phyloP scores from a whole-genome alignment of 2,113 vertebrate species.

The Rana temporaria region DNA sequence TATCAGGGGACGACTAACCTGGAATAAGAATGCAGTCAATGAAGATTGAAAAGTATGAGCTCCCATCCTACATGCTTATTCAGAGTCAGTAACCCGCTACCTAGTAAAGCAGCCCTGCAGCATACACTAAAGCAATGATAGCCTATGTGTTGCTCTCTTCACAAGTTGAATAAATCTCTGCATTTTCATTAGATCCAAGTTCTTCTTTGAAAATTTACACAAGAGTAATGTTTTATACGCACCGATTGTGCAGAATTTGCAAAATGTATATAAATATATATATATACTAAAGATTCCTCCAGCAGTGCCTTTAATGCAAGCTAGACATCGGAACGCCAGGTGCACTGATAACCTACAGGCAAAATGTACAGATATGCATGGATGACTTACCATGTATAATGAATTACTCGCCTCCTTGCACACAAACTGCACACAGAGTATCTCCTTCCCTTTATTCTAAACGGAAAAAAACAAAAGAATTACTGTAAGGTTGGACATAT shows the following conservation, averaged over 20 bases:
- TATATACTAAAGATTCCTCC: slow-evolving; percentile 43
- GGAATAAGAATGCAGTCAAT: too few species aligned
- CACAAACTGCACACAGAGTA: slow-evolving; percentile 44
- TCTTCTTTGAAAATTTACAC: too few species aligned
- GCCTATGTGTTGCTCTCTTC: too few species aligned
- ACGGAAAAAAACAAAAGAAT: slow-evolving; percentile 10
- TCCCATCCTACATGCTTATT: too few species aligned
- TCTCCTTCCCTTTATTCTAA: slow-evolving; percentile 36
- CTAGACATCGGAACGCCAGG: slow-evolving; percentile 60
- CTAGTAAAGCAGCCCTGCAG: too few species aligned
- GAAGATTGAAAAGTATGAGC: too few species aligned
- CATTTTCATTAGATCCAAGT: too few species aligned
- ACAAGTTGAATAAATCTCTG: too few species aligned
- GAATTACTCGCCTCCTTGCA: slow-evolving; percentile 66
- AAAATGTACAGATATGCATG: slow-evolving; percentile 62
- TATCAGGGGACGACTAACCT: too few species aligned
- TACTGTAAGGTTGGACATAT: neutral
- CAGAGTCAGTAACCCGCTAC: too few species aligned
- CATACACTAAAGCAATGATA: too few species aligned
- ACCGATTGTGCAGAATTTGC: neutral
- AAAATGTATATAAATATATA: neutral
- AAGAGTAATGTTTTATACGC: too few species aligned
- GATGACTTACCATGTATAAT: slow-evolving; percentile 64
- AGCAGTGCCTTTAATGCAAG: slow-evolving; percentile 50
- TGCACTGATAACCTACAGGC: slow-evolving; percentile 66